These are phyloP conservation scores for Chionomys nivalis DNA, from an alignment of 2,113 vertebrate species.

Conservation along the genomic window DNA sequence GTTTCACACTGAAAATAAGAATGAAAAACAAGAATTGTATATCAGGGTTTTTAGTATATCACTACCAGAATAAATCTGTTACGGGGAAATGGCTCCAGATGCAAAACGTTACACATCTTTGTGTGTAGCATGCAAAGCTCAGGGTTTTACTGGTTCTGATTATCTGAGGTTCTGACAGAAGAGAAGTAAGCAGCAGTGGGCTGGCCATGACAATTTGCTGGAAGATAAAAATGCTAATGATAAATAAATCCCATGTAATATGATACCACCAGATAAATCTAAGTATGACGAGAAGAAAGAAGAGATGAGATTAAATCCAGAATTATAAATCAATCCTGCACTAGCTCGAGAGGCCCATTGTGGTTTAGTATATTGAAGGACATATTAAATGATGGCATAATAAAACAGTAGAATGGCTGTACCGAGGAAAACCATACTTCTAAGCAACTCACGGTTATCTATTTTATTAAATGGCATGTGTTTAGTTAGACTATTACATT, in stretches of 20 bases:
- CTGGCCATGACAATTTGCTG: background rate
- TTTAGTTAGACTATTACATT: background rate
- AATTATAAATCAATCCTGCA: background rate
- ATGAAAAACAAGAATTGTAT: background rate
- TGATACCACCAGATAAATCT: background rate
- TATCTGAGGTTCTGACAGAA: background rate
- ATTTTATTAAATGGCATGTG: background rate
- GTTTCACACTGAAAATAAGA: background rate
- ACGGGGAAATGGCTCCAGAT: background rate
- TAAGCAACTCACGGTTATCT: background rate
- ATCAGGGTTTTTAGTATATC: background rate
- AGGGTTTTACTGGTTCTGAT: background rate
- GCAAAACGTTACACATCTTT: background rate
- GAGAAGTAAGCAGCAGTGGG: background rate
- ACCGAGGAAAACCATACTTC: background rate
- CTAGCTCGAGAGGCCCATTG: background rate
- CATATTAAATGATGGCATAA: background rate
- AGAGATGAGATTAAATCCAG: background rate
- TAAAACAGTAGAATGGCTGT: background rate
- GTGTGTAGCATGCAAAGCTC: background rate
- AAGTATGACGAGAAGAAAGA: background rate
- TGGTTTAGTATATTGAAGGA: background rate
- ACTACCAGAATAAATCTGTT: background rate
- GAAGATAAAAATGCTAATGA: slow-evolving; percentile 19
- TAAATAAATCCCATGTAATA: background rate